Conservation (phyloP, 2,888 invertebrate genomes). For the Ennomos erosarius region DNA sequence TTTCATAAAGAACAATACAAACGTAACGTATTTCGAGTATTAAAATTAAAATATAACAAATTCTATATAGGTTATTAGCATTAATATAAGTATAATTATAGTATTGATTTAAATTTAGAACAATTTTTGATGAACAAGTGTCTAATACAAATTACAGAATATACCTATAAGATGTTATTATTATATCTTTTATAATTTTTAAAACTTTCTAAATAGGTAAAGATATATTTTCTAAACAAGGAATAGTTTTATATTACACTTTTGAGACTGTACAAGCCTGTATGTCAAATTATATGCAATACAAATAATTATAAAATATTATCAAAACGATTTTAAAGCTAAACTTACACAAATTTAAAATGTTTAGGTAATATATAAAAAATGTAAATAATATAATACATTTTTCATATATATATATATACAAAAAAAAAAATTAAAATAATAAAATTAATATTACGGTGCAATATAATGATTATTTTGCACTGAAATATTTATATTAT, state of each 20-base stretch:
- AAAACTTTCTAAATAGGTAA: constrained; percentile 59
- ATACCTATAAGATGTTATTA: constrained; percentile 63
- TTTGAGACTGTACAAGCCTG: constrained; percentile 45
- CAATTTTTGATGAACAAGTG: constrained; percentile 80
- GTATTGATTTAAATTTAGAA: constrained; percentile 64
- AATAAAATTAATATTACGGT: no score
- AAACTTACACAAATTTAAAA: no score
- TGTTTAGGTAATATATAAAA: no score
- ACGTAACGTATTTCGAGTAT: constrained; percentile 67
- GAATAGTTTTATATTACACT: constrained; percentile 53
- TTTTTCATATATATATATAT: no score
- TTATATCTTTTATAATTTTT: constrained; percentile 36
- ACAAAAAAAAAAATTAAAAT: no score
- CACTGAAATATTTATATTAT: background rate
- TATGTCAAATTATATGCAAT: constrained; percentile 43
- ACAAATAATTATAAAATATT: constrained; percentile 22
- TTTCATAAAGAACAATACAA: constrained; percentile 73
- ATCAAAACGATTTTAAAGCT: no score
- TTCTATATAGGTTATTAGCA: constrained; percentile 66
- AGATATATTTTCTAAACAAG: constrained; percentile 55
- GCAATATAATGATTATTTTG: no score
- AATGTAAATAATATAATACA: no score
- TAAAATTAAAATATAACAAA: constrained; percentile 76
- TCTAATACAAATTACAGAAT: constrained; percentile 67
- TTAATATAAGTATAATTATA: constrained; percentile 66